A percentile compares a stretch with the other conserved stretches of the same genome.
phyloP scores from a whole-genome alignment of 2,113 vertebrate genomes.

The Xenopus tropicalis region UCB_Xtro_10.0 CM004444.2:33707001-33707500 shows the following conservation, averaged over 20 bases:
- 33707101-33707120: slow-evolving; percentile 6
- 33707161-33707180: slow-evolving; percentile 9
- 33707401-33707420: neutral
- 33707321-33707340: neutral
- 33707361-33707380: neutral
- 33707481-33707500: too few species aligned
- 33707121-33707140: slow-evolving; percentile 2
- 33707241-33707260: neutral
- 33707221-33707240: neutral
- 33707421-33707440: neutral
- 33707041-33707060: neutral
- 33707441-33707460: neutral
- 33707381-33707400: neutral
- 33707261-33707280: neutral
- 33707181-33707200: neutral
- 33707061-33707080: neutral
- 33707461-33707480: too few species aligned
- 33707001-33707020: too few species aligned
- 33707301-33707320: slow-evolving; percentile 5
- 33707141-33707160: slow-evolving; percentile 6
- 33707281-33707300: neutral
- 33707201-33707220: neutral
- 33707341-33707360: neutral
- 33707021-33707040: neutral
- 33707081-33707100: slow-evolving; percentile 2